Evolutionary conservation across 2,797 vertebrate species (phyloP).

Genomic region (Chlorospingus flavigularis): DNA sequence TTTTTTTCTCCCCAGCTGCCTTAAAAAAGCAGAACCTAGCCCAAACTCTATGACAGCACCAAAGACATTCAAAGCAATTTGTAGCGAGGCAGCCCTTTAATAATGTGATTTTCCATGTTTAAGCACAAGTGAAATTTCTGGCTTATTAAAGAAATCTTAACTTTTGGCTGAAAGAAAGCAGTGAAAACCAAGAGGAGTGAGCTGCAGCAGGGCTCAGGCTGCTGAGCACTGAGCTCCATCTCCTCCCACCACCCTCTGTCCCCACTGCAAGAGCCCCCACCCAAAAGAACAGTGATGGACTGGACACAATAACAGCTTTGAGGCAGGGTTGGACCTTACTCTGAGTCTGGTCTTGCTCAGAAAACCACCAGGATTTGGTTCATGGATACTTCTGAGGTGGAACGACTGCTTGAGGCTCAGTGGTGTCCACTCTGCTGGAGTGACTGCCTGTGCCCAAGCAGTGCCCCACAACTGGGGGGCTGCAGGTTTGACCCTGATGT

Average conservation of each 20-base stretch:
- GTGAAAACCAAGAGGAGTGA: neutral
- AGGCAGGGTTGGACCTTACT: accelerated
- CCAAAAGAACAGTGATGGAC: accelerated
- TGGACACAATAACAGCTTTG: accelerated
- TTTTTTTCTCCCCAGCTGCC: neutral
- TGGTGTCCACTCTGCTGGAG: neutral
- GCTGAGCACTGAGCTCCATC: neutral
- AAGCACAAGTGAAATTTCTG: neutral
- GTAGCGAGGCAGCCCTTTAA: neutral
- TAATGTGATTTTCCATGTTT: neutral
- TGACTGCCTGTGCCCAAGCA: neutral
- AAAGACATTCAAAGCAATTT: neutral
- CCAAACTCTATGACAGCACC: neutral
- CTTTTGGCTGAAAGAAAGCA: neutral
- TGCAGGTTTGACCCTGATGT: neutral
- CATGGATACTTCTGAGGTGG: neutral
- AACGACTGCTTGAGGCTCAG: neutral
- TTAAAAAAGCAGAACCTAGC: neutral
- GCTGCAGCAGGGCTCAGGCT: neutral
- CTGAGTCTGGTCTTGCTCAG: neutral
- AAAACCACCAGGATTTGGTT: neutral
- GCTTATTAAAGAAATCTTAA: neutral
- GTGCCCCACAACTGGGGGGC: neutral
- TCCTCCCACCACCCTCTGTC: accelerated
- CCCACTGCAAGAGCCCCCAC: neutral